phyloP scores from a whole-genome alignment of 2,113 vertebrate species.

The Ploceus nigricollis region DNA sequence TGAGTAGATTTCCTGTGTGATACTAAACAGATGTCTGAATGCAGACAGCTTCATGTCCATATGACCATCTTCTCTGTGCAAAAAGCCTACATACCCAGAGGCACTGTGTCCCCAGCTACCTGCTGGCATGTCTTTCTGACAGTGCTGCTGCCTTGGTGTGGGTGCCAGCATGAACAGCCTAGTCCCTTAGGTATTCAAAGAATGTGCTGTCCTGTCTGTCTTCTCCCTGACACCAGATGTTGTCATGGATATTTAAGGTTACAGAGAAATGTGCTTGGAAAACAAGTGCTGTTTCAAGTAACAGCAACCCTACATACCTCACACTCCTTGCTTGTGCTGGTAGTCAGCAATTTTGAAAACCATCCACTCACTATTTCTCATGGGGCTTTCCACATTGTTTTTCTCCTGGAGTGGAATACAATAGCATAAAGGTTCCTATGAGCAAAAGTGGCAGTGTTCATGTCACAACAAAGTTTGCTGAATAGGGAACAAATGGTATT shows the following conservation, averaged over 20 bases:
- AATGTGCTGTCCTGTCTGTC: not conserved
- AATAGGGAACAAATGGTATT: not conserved
- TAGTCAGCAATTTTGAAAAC: not conserved
- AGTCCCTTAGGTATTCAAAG: not conserved
- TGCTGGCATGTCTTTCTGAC: not conserved
- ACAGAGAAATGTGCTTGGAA: not conserved
- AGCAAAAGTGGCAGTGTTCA: not conserved
- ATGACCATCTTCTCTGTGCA: not conserved
- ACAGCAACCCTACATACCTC: not conserved
- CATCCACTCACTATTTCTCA: not conserved
- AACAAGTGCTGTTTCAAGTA: not conserved
- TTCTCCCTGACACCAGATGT: conserved; percentile 1
- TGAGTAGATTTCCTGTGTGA: not conserved
- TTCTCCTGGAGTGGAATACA: not conserved
- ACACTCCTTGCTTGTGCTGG: not conserved
- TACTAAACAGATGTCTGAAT: not conserved
- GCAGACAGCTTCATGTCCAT: not conserved
- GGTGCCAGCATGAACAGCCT: not conserved
- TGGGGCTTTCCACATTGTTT: not conserved
- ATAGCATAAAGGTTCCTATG: not conserved
- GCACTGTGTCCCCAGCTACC: not conserved
- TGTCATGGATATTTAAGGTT: not conserved
- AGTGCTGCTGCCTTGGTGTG: not conserved
- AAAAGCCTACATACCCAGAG: not conserved
- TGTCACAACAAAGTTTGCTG: not conserved